A percentile compares a stretch with the other conserved stretches of the same genome.
These are phyloP conservation scores for Plectropomus leopardus DNA, from an alignment of 2,113 vertebrate genomes.

Conservation along the genomic window DNA sequence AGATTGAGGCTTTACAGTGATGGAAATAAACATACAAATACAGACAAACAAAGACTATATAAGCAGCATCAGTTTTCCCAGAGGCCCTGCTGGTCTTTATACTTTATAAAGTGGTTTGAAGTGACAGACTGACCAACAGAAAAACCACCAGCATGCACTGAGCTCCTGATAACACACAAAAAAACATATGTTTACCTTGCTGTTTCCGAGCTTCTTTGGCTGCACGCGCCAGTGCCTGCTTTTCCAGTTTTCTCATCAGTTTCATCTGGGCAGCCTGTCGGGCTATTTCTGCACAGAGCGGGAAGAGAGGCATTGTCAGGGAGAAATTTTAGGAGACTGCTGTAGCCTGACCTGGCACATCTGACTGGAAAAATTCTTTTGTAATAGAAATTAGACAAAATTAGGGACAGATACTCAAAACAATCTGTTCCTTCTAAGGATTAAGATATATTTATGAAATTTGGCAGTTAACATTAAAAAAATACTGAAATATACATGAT, in stretches of 20 bases:
- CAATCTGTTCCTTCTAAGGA: neutral
- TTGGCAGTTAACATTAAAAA: neutral
- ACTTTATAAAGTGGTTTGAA: conserved; percentile 40
- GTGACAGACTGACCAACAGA: conserved; percentile 27
- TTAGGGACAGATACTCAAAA: neutral
- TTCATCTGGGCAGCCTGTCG: conserved; percentile 99
- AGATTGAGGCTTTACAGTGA: conserved; percentile 63
- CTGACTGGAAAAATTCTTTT: conserved; percentile 18
- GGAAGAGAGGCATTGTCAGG: conserved; percentile 25
- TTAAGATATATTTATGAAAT: neutral
- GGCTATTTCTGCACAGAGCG: conserved; percentile 91
- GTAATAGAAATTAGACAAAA: neutral
- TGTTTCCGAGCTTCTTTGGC: conserved; percentile 99
- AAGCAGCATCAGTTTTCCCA: conserved; percentile 24
- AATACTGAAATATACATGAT: neutral
- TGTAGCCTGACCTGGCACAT: neutral
- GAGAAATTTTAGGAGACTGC: conserved; percentile 24
- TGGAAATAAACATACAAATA: conserved; percentile 52
- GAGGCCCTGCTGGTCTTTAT: conserved; percentile 33
- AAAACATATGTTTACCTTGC: conserved; percentile 86
- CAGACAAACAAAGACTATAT: conserved; percentile 35
- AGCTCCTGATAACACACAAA: conserved; percentile 3
- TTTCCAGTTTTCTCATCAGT: conserved; percentile 98
- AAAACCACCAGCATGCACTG: conserved; percentile 8
- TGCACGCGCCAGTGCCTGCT: conserved; percentile 95